Conservation (phyloP, 1,140 invertebrate genomes). For the Drosophila bipectinata region DNA sequence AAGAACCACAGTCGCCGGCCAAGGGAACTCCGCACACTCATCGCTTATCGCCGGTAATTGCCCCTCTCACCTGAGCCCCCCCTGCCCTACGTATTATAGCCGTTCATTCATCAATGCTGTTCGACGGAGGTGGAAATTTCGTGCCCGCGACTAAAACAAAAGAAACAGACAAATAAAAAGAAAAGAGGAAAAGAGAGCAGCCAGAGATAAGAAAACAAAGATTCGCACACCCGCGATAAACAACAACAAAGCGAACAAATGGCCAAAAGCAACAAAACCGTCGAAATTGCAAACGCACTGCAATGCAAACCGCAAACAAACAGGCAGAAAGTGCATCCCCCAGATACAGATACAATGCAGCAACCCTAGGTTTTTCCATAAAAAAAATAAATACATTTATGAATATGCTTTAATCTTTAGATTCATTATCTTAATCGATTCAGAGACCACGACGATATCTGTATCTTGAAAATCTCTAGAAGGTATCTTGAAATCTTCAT, state of each 20-base stretch:
- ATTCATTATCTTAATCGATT: too few species aligned
- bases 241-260: slow-evolving; percentile 49
- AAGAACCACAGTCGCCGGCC: slow-evolving; percentile 33
- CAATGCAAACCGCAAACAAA: slow-evolving; percentile 41
- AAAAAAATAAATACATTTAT: not conserved
- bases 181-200: slow-evolving; percentile 22
- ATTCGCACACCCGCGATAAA: slow-evolving; percentile 59
- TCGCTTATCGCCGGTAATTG: slow-evolving; percentile 56
- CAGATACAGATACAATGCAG: slow-evolving; percentile 36
- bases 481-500: too few species aligned
- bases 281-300: slow-evolving; percentile 16
- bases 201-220: slow-evolving; percentile 43
- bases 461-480: too few species aligned
- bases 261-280: slow-evolving; percentile 31
- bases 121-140: slow-evolving; percentile 57
- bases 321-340: slow-evolving; percentile 44
- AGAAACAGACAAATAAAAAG: slow-evolving; percentile 16
- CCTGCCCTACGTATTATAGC: not conserved
- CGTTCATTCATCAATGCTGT: slow-evolving; percentile 70
- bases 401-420: too few species aligned
- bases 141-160: slow-evolving; percentile 61
- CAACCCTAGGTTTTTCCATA: not conserved
- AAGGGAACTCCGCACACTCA: slow-evolving; percentile 70
- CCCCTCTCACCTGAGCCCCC: not conserved
- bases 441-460: too few species aligned